These are phyloP conservation scores for Oncopeltus fasciatus DNA, from an alignment of 1,140 invertebrate genomes.

Conservation along the genomic window DNA sequence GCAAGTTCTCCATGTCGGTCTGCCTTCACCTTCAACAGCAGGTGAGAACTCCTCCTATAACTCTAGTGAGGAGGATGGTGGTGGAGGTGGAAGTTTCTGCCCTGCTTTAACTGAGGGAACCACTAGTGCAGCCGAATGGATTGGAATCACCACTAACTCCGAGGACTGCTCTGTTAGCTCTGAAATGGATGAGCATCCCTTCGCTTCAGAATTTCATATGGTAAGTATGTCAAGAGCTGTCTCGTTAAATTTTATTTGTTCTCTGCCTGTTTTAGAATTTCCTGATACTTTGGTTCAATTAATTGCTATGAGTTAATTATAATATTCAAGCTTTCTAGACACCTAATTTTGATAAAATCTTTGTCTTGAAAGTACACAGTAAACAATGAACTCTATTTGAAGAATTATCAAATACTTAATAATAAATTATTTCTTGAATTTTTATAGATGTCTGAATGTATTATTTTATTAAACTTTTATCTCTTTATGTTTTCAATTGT, in stretches of 20 bases:
- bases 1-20: constrained; percentile 18
- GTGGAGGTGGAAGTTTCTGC: constrained; percentile 34
- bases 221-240: too few relatives aligned
- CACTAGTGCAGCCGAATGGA: constrained; percentile 66
- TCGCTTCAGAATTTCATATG: constrained; percentile 55
- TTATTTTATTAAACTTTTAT: too few relatives aligned
- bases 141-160: constrained; percentile 70
- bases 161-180: constrained; percentile 71
- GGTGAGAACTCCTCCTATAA: constrained; percentile 19
- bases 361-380: too few relatives aligned
- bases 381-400: too few relatives aligned
- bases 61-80: constrained; percentile 38
- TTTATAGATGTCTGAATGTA: too few relatives aligned
- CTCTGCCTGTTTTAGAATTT: too few relatives aligned
- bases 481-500: too few relatives aligned
- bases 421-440: too few relatives aligned
- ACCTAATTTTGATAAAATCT: too few relatives aligned
- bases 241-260: not conserved
- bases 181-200: constrained; percentile 49
- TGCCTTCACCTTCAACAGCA: constrained; percentile 2
- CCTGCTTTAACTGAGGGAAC: constrained; percentile 35
- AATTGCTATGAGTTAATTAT: too few relatives aligned
- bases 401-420: too few relatives aligned
- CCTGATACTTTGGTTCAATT: not conserved
- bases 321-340: too few relatives aligned